Conservation (phyloP, 2,113 vertebrate species). For the Montifringilla adamsi region DNA sequence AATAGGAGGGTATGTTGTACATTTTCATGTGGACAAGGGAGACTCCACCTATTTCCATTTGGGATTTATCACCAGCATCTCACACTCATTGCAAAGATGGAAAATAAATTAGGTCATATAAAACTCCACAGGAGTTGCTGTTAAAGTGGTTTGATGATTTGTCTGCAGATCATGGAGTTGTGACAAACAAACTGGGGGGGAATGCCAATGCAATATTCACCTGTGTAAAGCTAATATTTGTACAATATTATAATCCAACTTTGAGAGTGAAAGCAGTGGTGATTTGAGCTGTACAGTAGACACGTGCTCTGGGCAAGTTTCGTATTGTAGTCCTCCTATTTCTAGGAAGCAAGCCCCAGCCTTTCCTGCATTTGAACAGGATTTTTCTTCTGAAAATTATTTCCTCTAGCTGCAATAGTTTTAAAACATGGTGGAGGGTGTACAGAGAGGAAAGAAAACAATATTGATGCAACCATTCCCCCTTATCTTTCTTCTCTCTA, state of each 20-base stretch:
- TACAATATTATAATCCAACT: background rate
- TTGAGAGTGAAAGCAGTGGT: background rate
- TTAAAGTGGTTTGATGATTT: background rate
- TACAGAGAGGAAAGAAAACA: background rate
- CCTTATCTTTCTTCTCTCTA: background rate
- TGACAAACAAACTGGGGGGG: background rate
- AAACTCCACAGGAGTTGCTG: background rate
- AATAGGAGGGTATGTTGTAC: background rate
- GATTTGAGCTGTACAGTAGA: background rate
- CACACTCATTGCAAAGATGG: background rate
- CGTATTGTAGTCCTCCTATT: background rate
- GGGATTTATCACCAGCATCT: background rate
- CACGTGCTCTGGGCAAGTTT: background rate
- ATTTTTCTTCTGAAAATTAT: background rate
- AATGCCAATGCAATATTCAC: background rate
- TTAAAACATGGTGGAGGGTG: background rate
- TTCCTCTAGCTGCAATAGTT: background rate
- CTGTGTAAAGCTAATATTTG: background rate
- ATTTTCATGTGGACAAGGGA: background rate
- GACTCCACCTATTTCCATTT: conserved; percentile 4
- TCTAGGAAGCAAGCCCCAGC: background rate
- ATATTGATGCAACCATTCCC: background rate
- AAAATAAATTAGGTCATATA: background rate
- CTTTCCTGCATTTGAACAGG: background rate
- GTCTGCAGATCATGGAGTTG: background rate